A percentile compares a stretch with the other conserved stretches of the same genome.
Conservation (phyloP, 2,888 invertebrate genomes). For the Spisula solida region DNA sequence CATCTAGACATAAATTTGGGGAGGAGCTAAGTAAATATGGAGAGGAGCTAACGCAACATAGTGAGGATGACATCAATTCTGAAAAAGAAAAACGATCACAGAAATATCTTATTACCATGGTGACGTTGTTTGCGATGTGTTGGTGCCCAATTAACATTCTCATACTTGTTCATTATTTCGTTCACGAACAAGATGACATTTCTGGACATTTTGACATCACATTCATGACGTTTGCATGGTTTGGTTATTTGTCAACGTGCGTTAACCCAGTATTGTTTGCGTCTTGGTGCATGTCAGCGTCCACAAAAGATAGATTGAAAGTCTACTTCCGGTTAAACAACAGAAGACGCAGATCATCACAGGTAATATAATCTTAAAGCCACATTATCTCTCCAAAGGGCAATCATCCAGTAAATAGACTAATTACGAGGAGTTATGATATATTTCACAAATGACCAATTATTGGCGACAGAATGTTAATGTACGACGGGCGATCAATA, state of each 20-base stretch:
- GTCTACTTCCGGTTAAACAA: not conserved
- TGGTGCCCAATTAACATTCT: conserved; percentile 91
- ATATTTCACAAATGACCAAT: too few species aligned
- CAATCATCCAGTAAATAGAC: too few species aligned
- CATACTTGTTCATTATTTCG: conserved; percentile 90
- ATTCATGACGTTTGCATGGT: conserved; percentile 91
- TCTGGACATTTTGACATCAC: conserved; percentile 91
- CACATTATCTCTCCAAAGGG: too few species aligned
- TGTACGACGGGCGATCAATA: too few species aligned
- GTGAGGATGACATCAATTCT: conserved; percentile 85
- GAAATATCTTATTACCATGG: conserved; percentile 91
- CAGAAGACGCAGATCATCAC: not conserved
- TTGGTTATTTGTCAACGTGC: conserved; percentile 91
- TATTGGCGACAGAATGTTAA: too few species aligned
- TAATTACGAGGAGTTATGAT: too few species aligned
- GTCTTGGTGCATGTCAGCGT: conserved; percentile 39
- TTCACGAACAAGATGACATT: conserved; percentile 91
- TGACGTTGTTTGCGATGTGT: conserved; percentile 91
- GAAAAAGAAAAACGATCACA: conserved; percentile 91
- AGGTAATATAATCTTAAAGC: not conserved
- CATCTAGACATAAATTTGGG: conserved; percentile 41
- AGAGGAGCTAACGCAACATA: conserved; percentile 55
- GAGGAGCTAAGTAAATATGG: conserved; percentile 47
- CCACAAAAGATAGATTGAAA: conserved; percentile 16
- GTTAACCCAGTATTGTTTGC: conserved; percentile 91